Evolutionary conservation across 2,888 invertebrate species (phyloP).

Genomic region (Andrena flavipes): DNA sequence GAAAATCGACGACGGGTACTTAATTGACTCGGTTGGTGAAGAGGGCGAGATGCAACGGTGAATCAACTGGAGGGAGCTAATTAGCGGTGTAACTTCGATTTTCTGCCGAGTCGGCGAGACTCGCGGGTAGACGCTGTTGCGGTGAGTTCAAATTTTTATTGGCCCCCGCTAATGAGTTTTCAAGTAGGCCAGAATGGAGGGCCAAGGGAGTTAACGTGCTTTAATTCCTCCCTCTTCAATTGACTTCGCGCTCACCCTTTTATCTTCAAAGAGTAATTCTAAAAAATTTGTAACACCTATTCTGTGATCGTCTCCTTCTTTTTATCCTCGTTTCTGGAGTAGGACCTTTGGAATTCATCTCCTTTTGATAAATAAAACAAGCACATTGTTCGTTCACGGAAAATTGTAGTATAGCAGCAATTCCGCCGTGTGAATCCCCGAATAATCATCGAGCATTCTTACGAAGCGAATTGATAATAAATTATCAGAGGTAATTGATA

Average conservation of each 20-base stretch:
- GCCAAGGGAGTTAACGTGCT: background rate
- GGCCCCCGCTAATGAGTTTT: conserved; percentile 49
- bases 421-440: background rate
- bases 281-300: background rate
- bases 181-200: conserved; percentile 34
- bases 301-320: background rate
- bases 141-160: conserved; percentile 64
- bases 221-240: background rate
- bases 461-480: background rate
- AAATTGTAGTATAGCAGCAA: background rate
- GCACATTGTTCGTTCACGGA: background rate
- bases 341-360: too few species aligned
- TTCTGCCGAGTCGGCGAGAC: conserved; percentile 26
- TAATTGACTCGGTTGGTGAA: background rate
- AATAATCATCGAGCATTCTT: background rate
- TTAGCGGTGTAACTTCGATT: conserved; percentile 50
- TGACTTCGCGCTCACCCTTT: background rate
- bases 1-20: conserved; percentile 23
- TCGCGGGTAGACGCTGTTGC: conserved; percentile 4
- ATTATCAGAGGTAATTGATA: background rate
- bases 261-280: background rate
- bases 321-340: background rate
- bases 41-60: background rate
- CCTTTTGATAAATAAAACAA: too few species aligned
- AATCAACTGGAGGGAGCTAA: conserved; percentile 22